A percentile compares a stretch with the other conserved stretches of the same genome.
These are phyloP conservation scores for Acronicta aceris DNA, from an alignment of 2,888 invertebrate genomes.

Conservation along the genomic window DNA sequence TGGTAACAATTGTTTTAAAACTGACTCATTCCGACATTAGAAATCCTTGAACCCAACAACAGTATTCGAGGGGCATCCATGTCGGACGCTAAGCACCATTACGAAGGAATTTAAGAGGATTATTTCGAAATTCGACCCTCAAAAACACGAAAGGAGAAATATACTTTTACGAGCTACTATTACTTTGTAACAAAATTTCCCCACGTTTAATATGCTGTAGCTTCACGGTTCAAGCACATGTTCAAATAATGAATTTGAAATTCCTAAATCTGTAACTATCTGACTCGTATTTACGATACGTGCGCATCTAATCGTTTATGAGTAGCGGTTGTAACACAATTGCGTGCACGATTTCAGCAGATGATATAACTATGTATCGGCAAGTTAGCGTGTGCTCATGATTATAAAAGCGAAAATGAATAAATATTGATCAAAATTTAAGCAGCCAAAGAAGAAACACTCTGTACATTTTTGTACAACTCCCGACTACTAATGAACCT, in stretches of 20 bases:
- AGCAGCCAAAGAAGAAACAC: conserved; percentile 23
- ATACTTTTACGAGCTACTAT: conserved; percentile 33
- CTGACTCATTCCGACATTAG: conserved; percentile 43
- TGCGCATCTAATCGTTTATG: conserved; percentile 32
- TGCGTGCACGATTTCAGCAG: conserved; percentile 46
- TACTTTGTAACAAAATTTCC: conserved; percentile 26
- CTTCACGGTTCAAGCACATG: conserved; percentile 11
- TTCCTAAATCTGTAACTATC: conserved; percentile 13
- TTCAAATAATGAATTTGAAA: conserved; percentile 8
- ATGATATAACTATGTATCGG: conserved; percentile 37
- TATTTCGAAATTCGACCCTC: conserved; percentile 39
- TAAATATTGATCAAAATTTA: conserved; percentile 37
- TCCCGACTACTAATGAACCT: conserved; percentile 8
- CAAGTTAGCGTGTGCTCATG: conserved; percentile 14
- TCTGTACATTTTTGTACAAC: conserved; percentile 14
- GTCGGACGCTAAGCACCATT: conserved; percentile 35
- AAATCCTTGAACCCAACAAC: conserved; percentile 38
- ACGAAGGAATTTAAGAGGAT: conserved; percentile 35
- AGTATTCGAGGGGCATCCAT: conserved; percentile 27
- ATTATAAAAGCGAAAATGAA: conserved; percentile 37
- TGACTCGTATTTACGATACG: conserved; percentile 24
- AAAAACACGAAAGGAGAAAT: conserved; percentile 34
- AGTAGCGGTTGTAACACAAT: conserved; percentile 23
- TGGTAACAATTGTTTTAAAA: conserved; percentile 42
- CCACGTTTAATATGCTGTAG: conserved; percentile 7